A percentile compares a stretch with the other conserved stretches of the same genome.
phyloP scores from a whole-genome alignment of 92 coral and sea anemone species.

The Scolanthus callimorphus region DNA sequence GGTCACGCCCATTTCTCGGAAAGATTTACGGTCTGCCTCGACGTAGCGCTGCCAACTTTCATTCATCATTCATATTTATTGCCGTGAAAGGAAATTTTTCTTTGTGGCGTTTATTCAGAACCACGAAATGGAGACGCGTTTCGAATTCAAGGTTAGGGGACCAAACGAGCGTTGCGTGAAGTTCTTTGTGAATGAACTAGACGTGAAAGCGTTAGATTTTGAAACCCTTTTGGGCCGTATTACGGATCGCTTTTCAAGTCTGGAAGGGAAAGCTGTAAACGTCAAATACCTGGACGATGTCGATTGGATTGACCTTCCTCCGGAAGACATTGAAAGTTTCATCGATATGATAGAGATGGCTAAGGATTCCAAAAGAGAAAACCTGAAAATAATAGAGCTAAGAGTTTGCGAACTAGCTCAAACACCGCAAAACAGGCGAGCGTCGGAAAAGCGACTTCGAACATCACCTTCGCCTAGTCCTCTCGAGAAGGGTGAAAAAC shows the following conservation, averaged over 20 bases:
- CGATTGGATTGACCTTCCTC: conserved; percentile 36
- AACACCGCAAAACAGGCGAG: no score
- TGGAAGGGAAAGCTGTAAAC: conserved; percentile 24
- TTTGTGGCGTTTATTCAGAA: no score
- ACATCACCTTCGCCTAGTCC: no score
- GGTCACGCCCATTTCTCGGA: no score
- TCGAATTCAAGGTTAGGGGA: conserved; percentile 10
- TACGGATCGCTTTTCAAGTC: conserved; percentile 14
- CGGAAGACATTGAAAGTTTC: conserved; percentile 32
- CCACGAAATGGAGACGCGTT: no score
- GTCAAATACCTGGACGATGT: conserved; percentile 24
- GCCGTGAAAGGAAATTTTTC: no score
- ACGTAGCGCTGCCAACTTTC: no score
- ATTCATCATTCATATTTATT: no score
- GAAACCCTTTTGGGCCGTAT: conserved; percentile 5
- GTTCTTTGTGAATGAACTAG: conserved; percentile 13
- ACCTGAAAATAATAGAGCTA: conserved; percentile 19
- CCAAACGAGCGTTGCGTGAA: conserved; percentile 22
- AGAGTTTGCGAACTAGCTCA: conserved; percentile 16
- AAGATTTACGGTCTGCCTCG: no score
- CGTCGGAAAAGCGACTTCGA: no score
- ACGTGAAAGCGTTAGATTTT: conserved; percentile 24
- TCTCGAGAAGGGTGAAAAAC: no score
- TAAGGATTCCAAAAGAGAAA: conserved; percentile 12
- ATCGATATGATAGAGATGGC: conserved; percentile 37